These are phyloP conservation scores for Leucoraja erinaceus DNA, from an alignment of 2,113 vertebrate genomes.

Conservation along the genomic window DNA sequence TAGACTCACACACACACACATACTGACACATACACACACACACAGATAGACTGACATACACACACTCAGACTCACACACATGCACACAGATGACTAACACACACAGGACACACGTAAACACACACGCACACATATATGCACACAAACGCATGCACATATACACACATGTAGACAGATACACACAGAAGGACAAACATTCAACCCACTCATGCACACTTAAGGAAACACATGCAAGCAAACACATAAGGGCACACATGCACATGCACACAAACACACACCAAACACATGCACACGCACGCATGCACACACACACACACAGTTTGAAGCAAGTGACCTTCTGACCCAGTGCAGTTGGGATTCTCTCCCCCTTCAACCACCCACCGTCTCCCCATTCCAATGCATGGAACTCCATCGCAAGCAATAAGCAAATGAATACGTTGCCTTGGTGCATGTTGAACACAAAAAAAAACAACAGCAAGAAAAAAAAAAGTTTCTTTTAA, in stretches of 20 bases:
- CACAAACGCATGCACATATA: too few relatives aligned
- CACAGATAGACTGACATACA: neutral
- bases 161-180: too few relatives aligned
- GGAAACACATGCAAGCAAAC: too few relatives aligned
- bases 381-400: slow-evolving; percentile 36
- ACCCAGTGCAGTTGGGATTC: slow-evolving; percentile 28
- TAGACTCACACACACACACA: slow-evolving; percentile 45
- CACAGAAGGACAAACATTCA: too few relatives aligned
- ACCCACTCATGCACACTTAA: too few relatives aligned
- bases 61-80: too few relatives aligned
- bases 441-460: slow-evolving; percentile 42
- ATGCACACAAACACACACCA: too few relatives aligned
- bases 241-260: too few relatives aligned
- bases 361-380: neutral
- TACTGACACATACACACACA: too few relatives aligned
- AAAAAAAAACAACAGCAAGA: slow-evolving; percentile 21
- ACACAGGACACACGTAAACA: too few relatives aligned
- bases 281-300: neutral
- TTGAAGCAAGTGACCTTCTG: neutral
- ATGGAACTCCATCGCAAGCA: slow-evolving; percentile 43
- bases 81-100: too few relatives aligned
- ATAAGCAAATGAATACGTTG: slow-evolving; percentile 42
- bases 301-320: slow-evolving; percentile 19
- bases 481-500: slow-evolving; percentile 15
- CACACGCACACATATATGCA: too few relatives aligned